These are phyloP conservation scores for Myiozetetes cayanensis DNA, from an alignment of 2,113 vertebrate species.

Conservation along the genomic window DNA sequence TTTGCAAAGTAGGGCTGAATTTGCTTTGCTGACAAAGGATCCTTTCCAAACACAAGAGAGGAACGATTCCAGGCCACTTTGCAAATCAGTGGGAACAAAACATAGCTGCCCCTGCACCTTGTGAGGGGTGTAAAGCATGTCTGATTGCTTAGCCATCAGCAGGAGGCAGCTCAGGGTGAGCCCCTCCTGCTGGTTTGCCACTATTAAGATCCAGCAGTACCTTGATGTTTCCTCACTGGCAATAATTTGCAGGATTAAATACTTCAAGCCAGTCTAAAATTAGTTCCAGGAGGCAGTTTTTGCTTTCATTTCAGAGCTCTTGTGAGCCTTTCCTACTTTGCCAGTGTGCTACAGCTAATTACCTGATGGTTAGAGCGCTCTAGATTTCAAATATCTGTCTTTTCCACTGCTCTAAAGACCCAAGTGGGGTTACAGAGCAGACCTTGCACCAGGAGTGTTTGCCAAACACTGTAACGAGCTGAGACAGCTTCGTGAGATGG, in stretches of 20 bases:
- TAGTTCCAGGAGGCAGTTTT: slow-evolving; percentile 55
- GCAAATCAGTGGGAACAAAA: background rate
- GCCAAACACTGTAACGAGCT: slow-evolving; percentile 9
- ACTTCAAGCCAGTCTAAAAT: slow-evolving; percentile 53
- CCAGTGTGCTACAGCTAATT: slow-evolving; percentile 55
- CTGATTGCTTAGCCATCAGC: slow-evolving; percentile 29
- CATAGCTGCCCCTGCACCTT: background rate
- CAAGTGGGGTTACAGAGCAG: background rate
- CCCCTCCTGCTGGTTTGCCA: slow-evolving; percentile 21
- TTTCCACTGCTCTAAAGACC: slow-evolving; percentile 19
- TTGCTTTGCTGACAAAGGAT: background rate
- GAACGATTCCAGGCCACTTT: background rate
- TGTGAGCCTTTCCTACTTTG: slow-evolving; percentile 22
- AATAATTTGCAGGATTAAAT: slow-evolving; percentile 67
- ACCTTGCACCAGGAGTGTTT: slow-evolving; percentile 29
- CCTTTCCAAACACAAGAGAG: background rate
- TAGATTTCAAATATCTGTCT: slow-evolving; percentile 50
- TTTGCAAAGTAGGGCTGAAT: background rate
- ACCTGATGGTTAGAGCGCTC: background rate
- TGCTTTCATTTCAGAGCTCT: slow-evolving; percentile 52
- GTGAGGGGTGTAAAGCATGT: background rate
- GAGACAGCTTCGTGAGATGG: background rate
- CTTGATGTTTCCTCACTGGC: slow-evolving; percentile 44
- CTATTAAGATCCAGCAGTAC: slow-evolving; percentile 26
- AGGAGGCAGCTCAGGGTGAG: slow-evolving; percentile 4